phyloP scores from a whole-genome alignment of 1,140 invertebrate species.

The Calephelis virginiensis region DNA sequence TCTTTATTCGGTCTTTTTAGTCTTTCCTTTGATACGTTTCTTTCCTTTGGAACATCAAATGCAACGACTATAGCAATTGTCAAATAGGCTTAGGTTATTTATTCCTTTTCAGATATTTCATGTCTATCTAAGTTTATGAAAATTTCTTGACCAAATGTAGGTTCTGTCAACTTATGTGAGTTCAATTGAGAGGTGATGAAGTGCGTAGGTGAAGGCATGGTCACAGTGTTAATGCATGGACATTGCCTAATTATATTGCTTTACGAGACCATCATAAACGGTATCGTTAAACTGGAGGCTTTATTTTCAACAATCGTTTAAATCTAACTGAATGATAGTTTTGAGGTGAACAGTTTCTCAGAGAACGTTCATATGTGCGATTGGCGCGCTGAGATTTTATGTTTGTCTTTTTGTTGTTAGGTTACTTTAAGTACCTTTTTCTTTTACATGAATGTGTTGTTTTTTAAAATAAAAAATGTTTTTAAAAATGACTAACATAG shows the following conservation, averaged over 20 bases:
- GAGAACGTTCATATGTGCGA: not conserved
- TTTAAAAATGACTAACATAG: too few relatives aligned
- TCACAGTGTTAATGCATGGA: constrained; percentile 70
- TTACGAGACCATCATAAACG: constrained; percentile 66
- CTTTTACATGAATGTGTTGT: too few relatives aligned
- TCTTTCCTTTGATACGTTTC: too few relatives aligned
- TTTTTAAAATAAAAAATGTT: too few relatives aligned
- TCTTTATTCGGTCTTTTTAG: too few relatives aligned
- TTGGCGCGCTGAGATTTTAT: too few relatives aligned
- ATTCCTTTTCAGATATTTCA: constrained; percentile 9
- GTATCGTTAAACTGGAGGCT: constrained; percentile 45
- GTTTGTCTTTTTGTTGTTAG: too few relatives aligned
- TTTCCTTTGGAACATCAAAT: too few relatives aligned
- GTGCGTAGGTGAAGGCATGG: constrained; percentile 57
- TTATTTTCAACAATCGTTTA: constrained; percentile 55
- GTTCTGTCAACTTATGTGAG: constrained; percentile 49
- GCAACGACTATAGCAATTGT: too few relatives aligned
- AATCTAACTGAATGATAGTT: not conserved
- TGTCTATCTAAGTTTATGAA: constrained; percentile 19
- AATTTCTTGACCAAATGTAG: constrained; percentile 18
- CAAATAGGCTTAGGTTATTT: too few relatives aligned
- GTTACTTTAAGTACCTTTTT: too few relatives aligned
- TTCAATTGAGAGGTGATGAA: constrained; percentile 48
- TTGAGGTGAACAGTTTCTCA: not conserved
- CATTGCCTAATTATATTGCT: constrained; percentile 75